Base-by-base conservation (phyloP, 2,113 vertebrate species). In the Leucopternis melanops region DNA sequence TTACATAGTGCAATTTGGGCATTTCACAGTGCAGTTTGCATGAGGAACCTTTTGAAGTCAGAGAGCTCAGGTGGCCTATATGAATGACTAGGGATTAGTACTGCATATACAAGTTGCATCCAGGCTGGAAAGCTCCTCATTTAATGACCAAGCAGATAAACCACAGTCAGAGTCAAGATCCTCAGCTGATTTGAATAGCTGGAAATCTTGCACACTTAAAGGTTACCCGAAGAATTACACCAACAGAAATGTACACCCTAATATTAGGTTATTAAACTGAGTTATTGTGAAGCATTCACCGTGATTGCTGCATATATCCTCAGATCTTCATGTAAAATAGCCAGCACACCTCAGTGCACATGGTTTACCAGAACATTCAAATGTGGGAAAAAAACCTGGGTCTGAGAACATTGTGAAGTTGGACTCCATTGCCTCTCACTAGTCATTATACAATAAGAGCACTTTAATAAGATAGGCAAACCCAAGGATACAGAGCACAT, bases 1-100 rank as follows among this genome's bases (percentile, higher is more conserved):
- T 95, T 95, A 72, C 70, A 71, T 83, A 95, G 94, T 59, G 59
- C 84, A 88, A 92, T 94, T 92, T 77, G 87, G n/a, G 55, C 84
- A 88, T 90, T 94, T 95, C 92, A 86, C 84, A 86, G 78, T n/a
- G 58, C 54, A 85, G 45, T 65, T 87, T 87, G 81, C 55, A 42
- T 59, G 83, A 85, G 54, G 62, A 90, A 42, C 40, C 88, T 87
- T 95, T 91, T 95, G 88, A 95, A 94, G 86, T 91, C 58, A 73
- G 81, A 34, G 40, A 65, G 55, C 82, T 92, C 4, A 3, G 38
- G 11, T 69, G 66, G 78, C 45, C 81, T 80, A 1, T 82, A 55
- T 80, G 81, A 90, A 52, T 65, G 57, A 59, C 32, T 36, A 44
- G n/a, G n/a, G 49, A 91, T 95, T 95, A 95, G 40, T 17, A 45